Evolutionary conservation across 1,140 invertebrate genomes (phyloP).

Genomic region (Bactericera cockerelli): DNA sequence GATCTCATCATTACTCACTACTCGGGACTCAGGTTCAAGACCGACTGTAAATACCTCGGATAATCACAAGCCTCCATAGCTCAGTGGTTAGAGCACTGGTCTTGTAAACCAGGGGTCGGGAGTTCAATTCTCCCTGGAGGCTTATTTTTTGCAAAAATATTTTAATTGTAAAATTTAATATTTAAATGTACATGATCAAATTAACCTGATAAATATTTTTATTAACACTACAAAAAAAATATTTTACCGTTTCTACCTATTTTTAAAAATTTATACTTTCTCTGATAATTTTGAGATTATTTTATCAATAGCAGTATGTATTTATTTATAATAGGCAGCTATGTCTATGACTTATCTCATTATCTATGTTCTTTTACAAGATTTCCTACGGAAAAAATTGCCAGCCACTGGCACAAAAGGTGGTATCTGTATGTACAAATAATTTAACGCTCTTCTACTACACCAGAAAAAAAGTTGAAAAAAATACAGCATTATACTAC

Average conservation of each 20-base stretch:
- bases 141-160: slow-evolving; percentile 31
- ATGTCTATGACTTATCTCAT: background rate
- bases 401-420: too few species aligned
- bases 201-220: too few species aligned
- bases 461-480: too few species aligned
- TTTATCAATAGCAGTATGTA: background rate
- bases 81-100: slow-evolving; percentile 86
- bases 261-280: background rate
- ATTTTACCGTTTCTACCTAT: background rate
- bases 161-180: slow-evolving; percentile 13
- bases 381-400: too few species aligned
- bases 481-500: too few species aligned
- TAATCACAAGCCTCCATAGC: slow-evolving; percentile 47
- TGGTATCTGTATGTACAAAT: too few species aligned
- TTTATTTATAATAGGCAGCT: background rate
- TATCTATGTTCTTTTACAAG: too few species aligned
- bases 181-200: slow-evolving; percentile 12
- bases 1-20: too few species aligned
- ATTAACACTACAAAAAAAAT: too few species aligned
- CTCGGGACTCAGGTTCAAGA: too few species aligned
- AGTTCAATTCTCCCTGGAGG: slow-evolving; percentile 70
- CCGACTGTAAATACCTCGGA: too few species aligned
- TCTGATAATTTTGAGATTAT: background rate
- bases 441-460: too few species aligned
- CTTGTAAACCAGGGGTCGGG: slow-evolving; percentile 85